phyloP scores from a whole-genome alignment of 2,797 vertebrate genomes.

The Clamator glandarius region DNA sequence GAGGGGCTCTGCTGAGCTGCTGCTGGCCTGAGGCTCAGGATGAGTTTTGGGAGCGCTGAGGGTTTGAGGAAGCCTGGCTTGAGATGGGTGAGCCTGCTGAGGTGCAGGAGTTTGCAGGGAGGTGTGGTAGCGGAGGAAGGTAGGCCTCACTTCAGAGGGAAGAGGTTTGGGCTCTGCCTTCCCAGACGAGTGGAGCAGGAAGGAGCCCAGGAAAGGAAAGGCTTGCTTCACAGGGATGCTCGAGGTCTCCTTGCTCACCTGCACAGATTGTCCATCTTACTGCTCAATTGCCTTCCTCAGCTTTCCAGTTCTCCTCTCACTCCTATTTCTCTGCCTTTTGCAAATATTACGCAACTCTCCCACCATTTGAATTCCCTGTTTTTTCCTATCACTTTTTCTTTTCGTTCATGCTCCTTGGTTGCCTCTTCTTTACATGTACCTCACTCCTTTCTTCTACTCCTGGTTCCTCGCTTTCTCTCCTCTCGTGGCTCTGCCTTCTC shows the following conservation, averaged over 20 bases:
- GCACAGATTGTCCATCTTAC: neutral
- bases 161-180: neutral
- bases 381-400: too few species aligned
- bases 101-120: neutral
- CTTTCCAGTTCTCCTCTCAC: neutral
- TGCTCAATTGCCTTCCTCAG: neutral
- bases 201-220: neutral
- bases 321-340: neutral
- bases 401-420: neutral
- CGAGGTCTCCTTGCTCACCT: neutral
- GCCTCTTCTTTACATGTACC: neutral
- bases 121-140: neutral
- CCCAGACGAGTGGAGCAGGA: neutral
- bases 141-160: neutral
- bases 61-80: too few species aligned
- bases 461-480: neutral
- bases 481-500: neutral
- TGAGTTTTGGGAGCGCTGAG: too few species aligned
- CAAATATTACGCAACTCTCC: neutral
- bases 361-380: neutral
- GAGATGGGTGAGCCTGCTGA: too few species aligned
- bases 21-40: fast-evolving
- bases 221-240: neutral
- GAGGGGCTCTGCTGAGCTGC: neutral
- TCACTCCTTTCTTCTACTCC: neutral